These are phyloP conservation scores for Laterallus jamaicensis DNA, from an alignment of 2,113 vertebrate genomes.

Conservation along the genomic window DNA sequence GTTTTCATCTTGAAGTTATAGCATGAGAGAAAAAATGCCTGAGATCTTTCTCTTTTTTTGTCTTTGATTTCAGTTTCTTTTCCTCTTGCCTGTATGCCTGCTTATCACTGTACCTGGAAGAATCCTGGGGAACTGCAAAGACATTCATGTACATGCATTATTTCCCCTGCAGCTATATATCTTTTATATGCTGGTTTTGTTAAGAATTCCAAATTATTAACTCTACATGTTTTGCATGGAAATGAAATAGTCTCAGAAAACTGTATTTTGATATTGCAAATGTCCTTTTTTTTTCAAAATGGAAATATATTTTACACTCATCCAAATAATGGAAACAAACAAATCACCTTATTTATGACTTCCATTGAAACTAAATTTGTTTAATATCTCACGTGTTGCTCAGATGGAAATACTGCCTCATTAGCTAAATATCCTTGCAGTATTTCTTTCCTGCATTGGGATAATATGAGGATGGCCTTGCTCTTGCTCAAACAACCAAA, in stretches of 20 bases:
- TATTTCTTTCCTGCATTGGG: neutral
- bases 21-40: neutral
- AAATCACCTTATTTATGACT: neutral
- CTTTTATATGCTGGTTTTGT: neutral
- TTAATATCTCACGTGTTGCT: neutral
- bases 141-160: neutral
- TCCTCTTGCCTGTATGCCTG: neutral
- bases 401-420: neutral
- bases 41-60: neutral
- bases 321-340: neutral
- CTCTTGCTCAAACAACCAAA: neutral
- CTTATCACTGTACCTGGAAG: neutral
- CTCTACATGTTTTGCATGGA: neutral
- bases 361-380: neutral
- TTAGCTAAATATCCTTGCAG: fast-evolving
- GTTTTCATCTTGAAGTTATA: neutral
- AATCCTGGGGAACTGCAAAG: neutral
- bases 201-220: neutral
- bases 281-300: neutral
- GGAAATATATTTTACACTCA: neutral
- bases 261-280: neutral
- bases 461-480: neutral
- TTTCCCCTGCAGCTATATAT: neutral
- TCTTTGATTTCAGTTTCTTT: neutral
- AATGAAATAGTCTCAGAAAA: neutral